Evolutionary conservation across 2,113 vertebrate genomes (phyloP).

Genomic region (Gymnogyps californianus): DNA sequence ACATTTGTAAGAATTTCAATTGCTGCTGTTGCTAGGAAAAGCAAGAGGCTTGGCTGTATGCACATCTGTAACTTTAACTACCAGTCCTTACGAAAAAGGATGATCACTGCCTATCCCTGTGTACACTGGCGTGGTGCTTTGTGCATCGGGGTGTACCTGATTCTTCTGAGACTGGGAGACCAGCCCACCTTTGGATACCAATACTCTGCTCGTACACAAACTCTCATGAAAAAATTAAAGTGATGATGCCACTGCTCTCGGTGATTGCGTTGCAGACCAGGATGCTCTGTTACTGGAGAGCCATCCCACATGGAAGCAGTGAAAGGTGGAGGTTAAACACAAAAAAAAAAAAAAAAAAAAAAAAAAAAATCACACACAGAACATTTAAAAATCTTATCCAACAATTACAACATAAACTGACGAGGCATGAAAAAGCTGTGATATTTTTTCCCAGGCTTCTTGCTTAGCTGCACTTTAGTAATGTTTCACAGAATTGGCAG

Average conservation of each 20-base stretch:
- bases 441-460: background rate
- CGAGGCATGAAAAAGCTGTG: background rate
- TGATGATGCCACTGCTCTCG: background rate
- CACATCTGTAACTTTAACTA: background rate
- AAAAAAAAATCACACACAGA: background rate
- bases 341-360: background rate
- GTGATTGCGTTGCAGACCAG: background rate
- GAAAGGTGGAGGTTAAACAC: background rate
- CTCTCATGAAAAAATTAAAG: background rate
- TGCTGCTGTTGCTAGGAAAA: background rate
- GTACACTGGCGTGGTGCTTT: background rate
- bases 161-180: background rate
- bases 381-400: background rate
- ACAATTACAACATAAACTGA: background rate
- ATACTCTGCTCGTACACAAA: background rate
- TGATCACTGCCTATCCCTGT: background rate
- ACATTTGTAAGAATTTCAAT: background rate
- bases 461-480: background rate
- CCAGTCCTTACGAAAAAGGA: background rate
- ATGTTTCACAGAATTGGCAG: background rate
- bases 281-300: background rate
- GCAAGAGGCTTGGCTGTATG: accelerated
- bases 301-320: background rate
- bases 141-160: accelerated
- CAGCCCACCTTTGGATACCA: background rate